These are phyloP conservation scores for Rhamnusium bicolor DNA, from an alignment of 2,888 invertebrate species.

Conservation along the genomic window DNA sequence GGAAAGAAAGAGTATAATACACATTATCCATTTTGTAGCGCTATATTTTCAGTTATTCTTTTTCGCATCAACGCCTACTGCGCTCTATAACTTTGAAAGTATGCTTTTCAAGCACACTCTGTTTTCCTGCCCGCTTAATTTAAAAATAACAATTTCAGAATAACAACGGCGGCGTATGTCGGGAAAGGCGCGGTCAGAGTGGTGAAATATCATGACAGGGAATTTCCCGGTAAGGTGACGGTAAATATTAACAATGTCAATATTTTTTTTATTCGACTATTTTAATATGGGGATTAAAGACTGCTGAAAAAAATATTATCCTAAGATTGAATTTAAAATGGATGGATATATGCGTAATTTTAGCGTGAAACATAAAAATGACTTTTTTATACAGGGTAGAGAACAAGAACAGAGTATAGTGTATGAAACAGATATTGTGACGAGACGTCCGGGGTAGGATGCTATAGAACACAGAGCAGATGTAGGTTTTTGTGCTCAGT, in stretches of 20 bases:
- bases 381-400: too few species aligned
- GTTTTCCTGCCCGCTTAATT: background rate
- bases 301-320: background rate
- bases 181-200: background rate
- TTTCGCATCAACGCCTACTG: background rate
- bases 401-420: too few species aligned
- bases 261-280: background rate
- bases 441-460: too few species aligned
- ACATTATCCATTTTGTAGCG: background rate
- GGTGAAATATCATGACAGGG: slow-evolving; percentile 1
- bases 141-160: background rate
- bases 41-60: background rate
- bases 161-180: background rate
- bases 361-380: too few species aligned
- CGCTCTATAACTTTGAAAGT: background rate
- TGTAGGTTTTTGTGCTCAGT: too few species aligned
- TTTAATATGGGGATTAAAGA: background rate
- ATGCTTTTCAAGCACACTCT: background rate
- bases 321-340: background rate
- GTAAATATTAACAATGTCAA: background rate
- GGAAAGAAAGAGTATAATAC: background rate
- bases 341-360: too few species aligned
- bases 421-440: too few species aligned
- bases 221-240: background rate
- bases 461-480: too few species aligned